Evolutionary conservation across 2,888 invertebrate genomes (phyloP).

Genomic region (Campoletis raptor): DNA sequence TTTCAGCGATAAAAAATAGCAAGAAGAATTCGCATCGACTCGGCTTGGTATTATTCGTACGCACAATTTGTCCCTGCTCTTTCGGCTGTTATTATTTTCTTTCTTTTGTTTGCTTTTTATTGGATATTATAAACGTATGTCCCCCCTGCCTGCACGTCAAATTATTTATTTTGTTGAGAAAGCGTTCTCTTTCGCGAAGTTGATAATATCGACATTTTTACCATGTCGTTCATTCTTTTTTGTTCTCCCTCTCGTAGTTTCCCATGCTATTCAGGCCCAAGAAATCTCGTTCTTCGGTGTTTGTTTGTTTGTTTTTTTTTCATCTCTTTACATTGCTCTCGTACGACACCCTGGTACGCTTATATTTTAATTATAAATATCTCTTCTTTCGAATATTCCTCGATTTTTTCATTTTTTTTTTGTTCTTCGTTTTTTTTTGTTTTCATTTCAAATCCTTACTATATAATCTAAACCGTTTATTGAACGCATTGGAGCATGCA

Average conservation of each 20-base stretch:
- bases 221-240: background rate
- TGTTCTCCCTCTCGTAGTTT: background rate
- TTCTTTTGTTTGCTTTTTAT: background rate
- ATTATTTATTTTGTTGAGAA: slow-evolving; percentile 35
- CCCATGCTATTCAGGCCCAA: slow-evolving; percentile 20
- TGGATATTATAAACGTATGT: background rate
- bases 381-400: slow-evolving; percentile 77
- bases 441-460: slow-evolving; percentile 27
- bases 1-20: slow-evolving; percentile 62
- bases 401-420: slow-evolving; percentile 56
- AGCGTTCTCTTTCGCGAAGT: slow-evolving; percentile 8
- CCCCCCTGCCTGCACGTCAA: background rate
- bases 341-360: slow-evolving; percentile 75
- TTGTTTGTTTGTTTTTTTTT: slow-evolving; percentile 73
- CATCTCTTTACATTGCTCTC: slow-evolving; percentile 61
- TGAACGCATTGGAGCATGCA: slow-evolving; percentile 63
- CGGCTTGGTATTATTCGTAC: slow-evolving; percentile 30
- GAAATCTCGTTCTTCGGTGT: slow-evolving; percentile 77
- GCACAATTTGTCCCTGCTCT: slow-evolving; percentile 18
- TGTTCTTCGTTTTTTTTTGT: background rate
- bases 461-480: slow-evolving; percentile 50
- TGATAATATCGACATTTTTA: slow-evolving; percentile 28
- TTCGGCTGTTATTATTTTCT: slow-evolving; percentile 6
- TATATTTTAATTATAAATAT: slow-evolving; percentile 83
- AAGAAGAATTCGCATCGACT: slow-evolving; percentile 42